phyloP scores from a whole-genome alignment of 2,797 vertebrate species.

The Mastacembelus armatus region DNA sequence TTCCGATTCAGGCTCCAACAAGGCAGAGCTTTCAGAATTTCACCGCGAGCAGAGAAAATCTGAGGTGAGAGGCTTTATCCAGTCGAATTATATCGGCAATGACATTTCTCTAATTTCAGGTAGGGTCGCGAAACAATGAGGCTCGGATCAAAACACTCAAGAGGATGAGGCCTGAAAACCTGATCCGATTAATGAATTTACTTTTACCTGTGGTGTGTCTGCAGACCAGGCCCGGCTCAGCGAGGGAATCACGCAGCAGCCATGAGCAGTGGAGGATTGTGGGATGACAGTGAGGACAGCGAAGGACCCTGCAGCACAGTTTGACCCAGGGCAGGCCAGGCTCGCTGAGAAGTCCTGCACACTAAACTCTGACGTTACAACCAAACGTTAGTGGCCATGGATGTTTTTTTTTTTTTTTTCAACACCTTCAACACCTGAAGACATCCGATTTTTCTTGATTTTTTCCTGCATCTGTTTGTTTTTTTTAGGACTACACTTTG shows the following conservation, averaged over 20 bases:
- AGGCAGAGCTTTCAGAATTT: constrained; percentile 68
- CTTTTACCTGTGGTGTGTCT: constrained; percentile 6
- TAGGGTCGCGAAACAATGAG: no score
- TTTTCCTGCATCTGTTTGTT: no score
- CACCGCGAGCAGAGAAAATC: constrained; percentile 66
- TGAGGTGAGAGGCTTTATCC: constrained; percentile 66
- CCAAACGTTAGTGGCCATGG: no score
- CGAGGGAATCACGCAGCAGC: constrained; percentile 47
- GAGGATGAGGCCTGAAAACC: no score
- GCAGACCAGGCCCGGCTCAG: constrained; percentile 57
- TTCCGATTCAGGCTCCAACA: constrained; percentile 62
- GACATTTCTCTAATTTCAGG: background rate
- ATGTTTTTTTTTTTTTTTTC: no score
- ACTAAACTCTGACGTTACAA: background rate
- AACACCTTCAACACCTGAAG: no score
- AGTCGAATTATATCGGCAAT: no score
- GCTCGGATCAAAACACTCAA: fast-evolving
- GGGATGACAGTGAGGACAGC: constrained; percentile 85
- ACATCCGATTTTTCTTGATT: no score
- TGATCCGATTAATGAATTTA: background rate
- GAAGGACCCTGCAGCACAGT: constrained; percentile 87
- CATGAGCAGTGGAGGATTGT: constrained; percentile 56
- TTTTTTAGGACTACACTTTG: no score
- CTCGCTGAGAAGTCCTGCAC: background rate
- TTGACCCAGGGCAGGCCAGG: constrained; percentile 51